phyloP scores from a whole-genome alignment of 2,888 invertebrate species.

The Lamproptera curius region DNA sequence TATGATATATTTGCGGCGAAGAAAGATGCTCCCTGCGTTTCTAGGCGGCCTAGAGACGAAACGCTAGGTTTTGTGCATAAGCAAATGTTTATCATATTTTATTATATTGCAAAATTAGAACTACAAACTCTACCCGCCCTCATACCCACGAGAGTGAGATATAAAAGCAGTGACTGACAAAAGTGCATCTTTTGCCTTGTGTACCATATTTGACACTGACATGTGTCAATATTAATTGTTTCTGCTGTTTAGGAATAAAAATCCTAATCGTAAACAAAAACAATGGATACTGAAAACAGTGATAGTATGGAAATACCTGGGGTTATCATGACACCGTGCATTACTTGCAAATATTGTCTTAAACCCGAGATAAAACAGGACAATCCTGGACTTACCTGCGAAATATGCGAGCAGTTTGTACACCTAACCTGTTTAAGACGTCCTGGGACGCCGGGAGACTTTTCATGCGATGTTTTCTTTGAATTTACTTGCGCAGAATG shows the following conservation, averaged over 20 bases:
- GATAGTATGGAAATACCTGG: slow-evolving; percentile 1
- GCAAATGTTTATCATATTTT: no score
- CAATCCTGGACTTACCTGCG: slow-evolving; percentile 80
- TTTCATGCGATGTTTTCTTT: slow-evolving; percentile 87
- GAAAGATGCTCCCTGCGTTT: no score
- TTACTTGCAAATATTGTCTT: slow-evolving; percentile 79
- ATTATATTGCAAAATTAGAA: no score
- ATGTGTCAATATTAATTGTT: neutral
- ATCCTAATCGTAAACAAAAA: slow-evolving; percentile 5
- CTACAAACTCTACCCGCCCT: no score
- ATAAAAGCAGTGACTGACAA: no score
- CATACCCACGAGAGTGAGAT: no score
- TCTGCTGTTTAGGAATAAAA: neutral
- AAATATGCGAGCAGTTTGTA: slow-evolving; percentile 76
- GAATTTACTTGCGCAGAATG: slow-evolving; percentile 84
- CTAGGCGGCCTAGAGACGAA: no score
- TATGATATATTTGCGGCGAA: no score
- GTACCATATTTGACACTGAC: neutral
- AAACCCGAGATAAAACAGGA: slow-evolving; percentile 71
- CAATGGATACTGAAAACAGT: slow-evolving; percentile 9
- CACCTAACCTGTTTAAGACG: slow-evolving; percentile 83
- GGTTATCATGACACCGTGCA: neutral
- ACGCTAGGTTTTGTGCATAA: no score
- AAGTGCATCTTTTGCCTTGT: neutral
- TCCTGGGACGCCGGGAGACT: slow-evolving; percentile 83